Evolutionary conservation across 2,888 invertebrate species (phyloP).

Genomic region (Euzophera pinguis): DNA sequence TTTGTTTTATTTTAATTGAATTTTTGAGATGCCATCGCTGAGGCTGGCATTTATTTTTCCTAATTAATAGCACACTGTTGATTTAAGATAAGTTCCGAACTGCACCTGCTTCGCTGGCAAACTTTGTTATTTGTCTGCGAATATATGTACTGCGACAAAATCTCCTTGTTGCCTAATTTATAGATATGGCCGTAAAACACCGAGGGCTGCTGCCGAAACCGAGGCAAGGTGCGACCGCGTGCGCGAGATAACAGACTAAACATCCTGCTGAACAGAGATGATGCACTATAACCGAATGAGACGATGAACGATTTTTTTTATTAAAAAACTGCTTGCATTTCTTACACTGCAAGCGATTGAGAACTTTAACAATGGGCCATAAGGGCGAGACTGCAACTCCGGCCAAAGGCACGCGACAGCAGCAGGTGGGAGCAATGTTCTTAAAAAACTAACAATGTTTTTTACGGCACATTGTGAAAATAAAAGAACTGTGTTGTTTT

Average conservation of each 20-base stretch:
- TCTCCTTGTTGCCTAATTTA: conserved; percentile 64
- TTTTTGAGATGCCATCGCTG: conserved; percentile 38
- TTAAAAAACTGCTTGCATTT: conserved; percentile 52
- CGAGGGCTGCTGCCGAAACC: conserved; percentile 44
- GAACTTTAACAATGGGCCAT: conserved; percentile 24
- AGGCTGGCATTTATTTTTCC: conserved; percentile 43
- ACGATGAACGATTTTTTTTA: conserved; percentile 56
- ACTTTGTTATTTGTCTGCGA: conserved; percentile 62
- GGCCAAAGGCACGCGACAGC: conserved; percentile 63
- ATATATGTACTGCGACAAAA: conserved; percentile 49
- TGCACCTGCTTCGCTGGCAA: conserved; percentile 62
- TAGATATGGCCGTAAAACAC: conserved; percentile 51
- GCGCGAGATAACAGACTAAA: conserved; percentile 75
- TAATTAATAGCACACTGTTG: conserved; percentile 63
- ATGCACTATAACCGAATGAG: conserved; percentile 54
- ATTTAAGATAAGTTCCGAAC: conserved; percentile 55
- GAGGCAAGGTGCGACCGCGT: conserved; percentile 67
- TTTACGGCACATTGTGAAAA: conserved; percentile 56
- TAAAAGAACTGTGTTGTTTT: conserved; percentile 55
- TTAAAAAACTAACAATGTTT: conserved; percentile 71
- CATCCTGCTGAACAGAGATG: conserved; percentile 67
- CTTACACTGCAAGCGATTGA: conserved; percentile 14
- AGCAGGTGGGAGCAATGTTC: conserved; percentile 70
- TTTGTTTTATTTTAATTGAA: no score
- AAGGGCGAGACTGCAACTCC: conserved; percentile 26